Evolutionary conservation across 2,113 vertebrate species (phyloP), one percentile per base, ranked within the genome.

Genomic region (Grammomys dolichurus): DNA sequence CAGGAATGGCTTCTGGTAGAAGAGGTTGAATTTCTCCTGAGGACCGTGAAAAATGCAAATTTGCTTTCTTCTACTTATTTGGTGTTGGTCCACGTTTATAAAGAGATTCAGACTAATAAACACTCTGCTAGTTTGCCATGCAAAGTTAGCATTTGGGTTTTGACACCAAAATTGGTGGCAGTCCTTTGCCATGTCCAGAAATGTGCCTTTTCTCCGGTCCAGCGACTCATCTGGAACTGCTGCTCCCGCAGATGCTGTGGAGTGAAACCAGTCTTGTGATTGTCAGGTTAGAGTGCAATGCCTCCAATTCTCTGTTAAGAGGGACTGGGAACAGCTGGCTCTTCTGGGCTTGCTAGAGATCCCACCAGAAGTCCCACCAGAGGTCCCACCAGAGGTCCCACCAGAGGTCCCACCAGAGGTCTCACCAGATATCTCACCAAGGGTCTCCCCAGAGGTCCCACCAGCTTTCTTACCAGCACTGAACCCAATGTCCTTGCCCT

Each of bases 1-100:
- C 56, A 26, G 58, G 85, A 67, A 16, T 54, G 86, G 73, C n/a
- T 91, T 93, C 88, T 77, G 17, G 87, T n/a, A 89, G 51, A 88
- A 76, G 72, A 88, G 90, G 54, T 43, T 75, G 14, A 40, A 60
- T 48, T 95, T 78, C 82, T 36, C 82, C 92, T 10, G 28, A 91
- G 84, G 48, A 46, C 16, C 26, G 20, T 0, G 26, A 81, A 54
- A 14, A 77, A 82, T 12, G 76, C 60, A 46, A 51, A 93, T 89
- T 69, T 63, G 56, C 72, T 93, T 95, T 70, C 60, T 84, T 78
- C 87, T 33, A 10, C 22, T 40, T 17, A 6, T 31, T 51, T 63
- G 7, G 46, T 81, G 56, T 46, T 65, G 80, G 0, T 63, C 16
- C 5, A 14, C 36, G 63, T 56, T 73, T 43, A 73, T n/a, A 75